Conservation (phyloP, 2,888 invertebrate genomes). For the Pseudeuparius sepicola region DNA sequence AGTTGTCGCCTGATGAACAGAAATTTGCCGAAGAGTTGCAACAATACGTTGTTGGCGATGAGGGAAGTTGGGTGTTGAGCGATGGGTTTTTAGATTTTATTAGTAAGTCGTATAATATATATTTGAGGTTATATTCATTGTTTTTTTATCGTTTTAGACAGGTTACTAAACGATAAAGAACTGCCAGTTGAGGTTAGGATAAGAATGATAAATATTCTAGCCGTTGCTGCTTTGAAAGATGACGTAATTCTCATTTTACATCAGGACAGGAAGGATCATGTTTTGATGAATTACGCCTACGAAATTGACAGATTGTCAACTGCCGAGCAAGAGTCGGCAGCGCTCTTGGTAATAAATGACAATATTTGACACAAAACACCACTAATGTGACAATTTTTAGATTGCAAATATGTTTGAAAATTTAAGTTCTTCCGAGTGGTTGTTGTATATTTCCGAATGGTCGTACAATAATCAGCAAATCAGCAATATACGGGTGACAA, state of each 20-base stretch:
- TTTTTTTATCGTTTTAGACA: conserved; percentile 37
- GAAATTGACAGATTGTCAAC: conserved; percentile 64
- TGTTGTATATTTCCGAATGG: conserved; percentile 92
- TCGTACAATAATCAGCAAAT: conserved; percentile 61
- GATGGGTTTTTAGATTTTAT: conserved; percentile 79
- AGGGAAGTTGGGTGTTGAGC: conserved; percentile 87
- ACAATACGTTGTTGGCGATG: conserved; percentile 79
- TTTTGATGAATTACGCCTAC: conserved; percentile 78
- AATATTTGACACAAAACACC: too few species aligned
- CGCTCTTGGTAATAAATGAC: conserved; percentile 73
- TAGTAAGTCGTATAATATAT: conserved; percentile 43
- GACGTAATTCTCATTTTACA: conserved; percentile 83
- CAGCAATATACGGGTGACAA: conserved; percentile 83
- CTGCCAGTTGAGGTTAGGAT: conserved; percentile 53
- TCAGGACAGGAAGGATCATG: conserved; percentile 81
- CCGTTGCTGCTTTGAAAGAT: conserved; percentile 72
- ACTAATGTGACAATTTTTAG: too few species aligned
- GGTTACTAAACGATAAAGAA: conserved; percentile 51
- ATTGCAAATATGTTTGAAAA: conserved; percentile 86
- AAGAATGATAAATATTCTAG: conserved; percentile 59
- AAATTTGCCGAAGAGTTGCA: conserved; percentile 71
- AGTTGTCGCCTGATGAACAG: conserved; percentile 64
- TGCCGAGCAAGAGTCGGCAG: conserved; percentile 69
- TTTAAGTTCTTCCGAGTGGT: conserved; percentile 82
- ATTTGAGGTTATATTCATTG: conserved; percentile 2